Evolutionary conservation across 1,140 invertebrate species (phyloP).

Genomic region (Leptinotarsa defecta): DNA sequence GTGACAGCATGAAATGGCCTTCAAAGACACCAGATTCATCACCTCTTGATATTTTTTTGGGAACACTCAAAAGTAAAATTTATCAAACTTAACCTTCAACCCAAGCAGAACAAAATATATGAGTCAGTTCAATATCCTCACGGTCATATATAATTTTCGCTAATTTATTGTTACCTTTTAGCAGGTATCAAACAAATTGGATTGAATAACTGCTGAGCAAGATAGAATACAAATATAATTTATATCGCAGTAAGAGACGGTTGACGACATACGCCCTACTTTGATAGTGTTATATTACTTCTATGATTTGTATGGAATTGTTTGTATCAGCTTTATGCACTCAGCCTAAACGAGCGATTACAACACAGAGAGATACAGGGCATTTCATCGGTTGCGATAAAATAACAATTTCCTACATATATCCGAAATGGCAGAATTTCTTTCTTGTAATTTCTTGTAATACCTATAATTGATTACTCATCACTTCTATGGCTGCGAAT

Average conservation of each 20-base stretch:
- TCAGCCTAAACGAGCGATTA: background rate
- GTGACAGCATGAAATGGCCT: too few species aligned
- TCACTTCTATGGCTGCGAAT: too few species aligned
- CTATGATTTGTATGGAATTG: background rate
- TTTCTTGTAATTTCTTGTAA: too few species aligned
- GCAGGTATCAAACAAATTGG: background rate
- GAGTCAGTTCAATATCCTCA: background rate
- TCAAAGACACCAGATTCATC: too few species aligned
- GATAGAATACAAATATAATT: background rate
- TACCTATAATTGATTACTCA: too few species aligned
- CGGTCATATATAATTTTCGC: background rate
- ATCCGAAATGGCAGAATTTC: background rate
- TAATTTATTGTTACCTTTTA: background rate
- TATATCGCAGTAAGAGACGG: background rate
- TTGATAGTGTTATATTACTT: conserved; percentile 1
- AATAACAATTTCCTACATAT: background rate
- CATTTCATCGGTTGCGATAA: background rate
- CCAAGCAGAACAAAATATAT: background rate
- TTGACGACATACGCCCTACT: background rate
- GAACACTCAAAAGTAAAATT: too few species aligned
- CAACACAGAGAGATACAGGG: background rate
- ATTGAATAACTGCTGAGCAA: background rate
- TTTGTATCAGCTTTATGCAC: background rate
- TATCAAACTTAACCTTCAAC: background rate
- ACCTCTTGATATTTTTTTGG: too few species aligned